Evolutionary conservation across 1,140 invertebrate genomes (phyloP), one percentile per base, ranked within the genome.

Genomic region (Ooceraea biroi): DNA sequence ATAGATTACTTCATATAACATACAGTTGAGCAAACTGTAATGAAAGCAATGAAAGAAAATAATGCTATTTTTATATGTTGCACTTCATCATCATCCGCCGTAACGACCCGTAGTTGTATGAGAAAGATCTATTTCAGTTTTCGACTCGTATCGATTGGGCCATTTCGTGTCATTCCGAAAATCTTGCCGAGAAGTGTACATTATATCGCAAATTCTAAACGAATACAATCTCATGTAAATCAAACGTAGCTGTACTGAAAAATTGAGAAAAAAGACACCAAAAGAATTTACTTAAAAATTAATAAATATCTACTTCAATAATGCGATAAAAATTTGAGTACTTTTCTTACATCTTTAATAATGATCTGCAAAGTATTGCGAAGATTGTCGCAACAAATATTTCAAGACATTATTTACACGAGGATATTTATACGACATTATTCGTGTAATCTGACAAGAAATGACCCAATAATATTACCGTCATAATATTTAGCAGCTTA

Each of bases 61-160:
- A 85, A 89, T 87, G 88, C 88, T 89, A 89, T 89, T 89, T 89
- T 89, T 89, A 89, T 89, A 89, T 89, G 88, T 89, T 89, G 87
- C 87, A 85, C 78, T 85, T 72, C 65, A 82, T 85, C 76, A 84
- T 89, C 85, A 74, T 88, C 88, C 65, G 82, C 87, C 76, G 65
- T 86, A 82, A 74, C 82, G 65, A 89, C 76, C 88, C 68, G 86
- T 87, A 89, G 78, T 85, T 88, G 36, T 89, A 86, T 80, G 68
- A 86, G 65, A 80, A 55, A 27, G 27, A 63, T 60, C 55, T 85
- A 83, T 48, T 88, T 85, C 17, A 46, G 65, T 87, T 88, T 30
- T 76, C n/a, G 65, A 74, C 58, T 36, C 69, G 60, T 80, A 50
- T 58, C 83, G 41, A 82, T 88, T 85, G 65, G 77, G 85, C 83